phyloP scores from a whole-genome alignment of 2,888 invertebrate species.

The Phania funesta region DNA sequence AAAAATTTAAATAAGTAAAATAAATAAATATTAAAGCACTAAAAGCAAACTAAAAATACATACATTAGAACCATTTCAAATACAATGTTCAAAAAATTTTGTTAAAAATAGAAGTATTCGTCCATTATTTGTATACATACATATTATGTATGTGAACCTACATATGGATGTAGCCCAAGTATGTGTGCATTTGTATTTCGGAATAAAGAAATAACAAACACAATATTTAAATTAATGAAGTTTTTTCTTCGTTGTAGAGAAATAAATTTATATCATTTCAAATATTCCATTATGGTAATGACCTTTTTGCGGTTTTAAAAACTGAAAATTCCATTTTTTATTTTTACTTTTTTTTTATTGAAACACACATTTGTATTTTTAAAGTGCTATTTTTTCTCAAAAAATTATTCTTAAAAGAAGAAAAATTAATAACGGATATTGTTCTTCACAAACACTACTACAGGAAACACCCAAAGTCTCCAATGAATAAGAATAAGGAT shows the following conservation, averaged over 20 bases:
- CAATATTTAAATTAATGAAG: constrained; percentile 2
- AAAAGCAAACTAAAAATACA: constrained; percentile 27
- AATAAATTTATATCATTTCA: background rate
- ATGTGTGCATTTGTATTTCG: constrained; percentile 50
- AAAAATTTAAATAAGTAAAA: constrained; percentile 43
- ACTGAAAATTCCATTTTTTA: background rate
- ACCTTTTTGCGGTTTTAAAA: background rate
- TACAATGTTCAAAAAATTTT: constrained; percentile 33
- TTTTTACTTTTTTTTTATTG: background rate
- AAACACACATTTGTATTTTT: background rate
- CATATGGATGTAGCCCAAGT: constrained; percentile 31
- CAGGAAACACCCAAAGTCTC: too few species aligned
- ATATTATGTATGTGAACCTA: constrained; percentile 32
- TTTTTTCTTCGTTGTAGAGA: background rate
- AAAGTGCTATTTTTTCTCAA: too few species aligned
- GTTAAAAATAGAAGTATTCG: constrained; percentile 74
- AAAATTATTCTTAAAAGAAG: too few species aligned
- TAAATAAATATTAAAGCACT: constrained; percentile 56
- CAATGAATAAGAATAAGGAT: too few species aligned
- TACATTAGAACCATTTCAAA: constrained; percentile 34
- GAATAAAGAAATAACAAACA: constrained; percentile 12
- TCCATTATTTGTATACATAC: constrained; percentile 73
- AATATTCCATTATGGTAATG: background rate
- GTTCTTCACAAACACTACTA: too few species aligned
- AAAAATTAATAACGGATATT: too few species aligned